Base-by-base conservation (phyloP, 2,113 vertebrate species). In the Pampusana beccarii region DNA sequence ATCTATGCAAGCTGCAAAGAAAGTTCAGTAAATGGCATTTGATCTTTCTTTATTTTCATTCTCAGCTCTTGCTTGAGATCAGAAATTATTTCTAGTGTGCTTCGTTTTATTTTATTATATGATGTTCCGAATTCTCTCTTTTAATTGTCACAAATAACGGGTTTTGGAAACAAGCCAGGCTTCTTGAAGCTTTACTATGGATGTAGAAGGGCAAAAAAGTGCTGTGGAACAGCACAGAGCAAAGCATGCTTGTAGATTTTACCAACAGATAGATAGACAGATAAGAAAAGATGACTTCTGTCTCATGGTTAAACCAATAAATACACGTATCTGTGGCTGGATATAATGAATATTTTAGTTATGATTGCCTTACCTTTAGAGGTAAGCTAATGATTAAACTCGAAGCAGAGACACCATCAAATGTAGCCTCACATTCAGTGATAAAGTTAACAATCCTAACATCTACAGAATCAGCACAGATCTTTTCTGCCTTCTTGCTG, bases 1-100 rank as follows among this genome's bases (percentile, higher is more conserved):
- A 54, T 92, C 74, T 86, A 33, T 74, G 74, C 33, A 28, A n/a
- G 50, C 34, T 58, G 42, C 51, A 84, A 83, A 87, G 50, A 56
- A 93, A 84, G 33, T 81, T 93, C 80, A 86, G 75, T 58, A 90
- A 92, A 53, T 71, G 81, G 42, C 13, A 33, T 53, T 96, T 92
- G 44, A 23, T 94, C 66, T 80, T 92, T 54, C 38, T 65, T 86
- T 67, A 56, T 91, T 92, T 82, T 92, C 31, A 67, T 57, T 85
- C 57, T 87, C 70, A 60, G 31, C 29, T 79, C 54, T 74, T 88
- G 51, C 26, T 31, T 48, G 53, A 75, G 31, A 86, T 87, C 34
- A 92, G 48, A 75, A 94, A 82, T 71, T 4, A 82, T 92, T 91
- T 95, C 84, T 94, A 11, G 34, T 77, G 26, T 36, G 38, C 82